Evolutionary conservation across 2,888 invertebrate genomes (phyloP).

Genomic region (Meteorus cinctellus): DNA sequence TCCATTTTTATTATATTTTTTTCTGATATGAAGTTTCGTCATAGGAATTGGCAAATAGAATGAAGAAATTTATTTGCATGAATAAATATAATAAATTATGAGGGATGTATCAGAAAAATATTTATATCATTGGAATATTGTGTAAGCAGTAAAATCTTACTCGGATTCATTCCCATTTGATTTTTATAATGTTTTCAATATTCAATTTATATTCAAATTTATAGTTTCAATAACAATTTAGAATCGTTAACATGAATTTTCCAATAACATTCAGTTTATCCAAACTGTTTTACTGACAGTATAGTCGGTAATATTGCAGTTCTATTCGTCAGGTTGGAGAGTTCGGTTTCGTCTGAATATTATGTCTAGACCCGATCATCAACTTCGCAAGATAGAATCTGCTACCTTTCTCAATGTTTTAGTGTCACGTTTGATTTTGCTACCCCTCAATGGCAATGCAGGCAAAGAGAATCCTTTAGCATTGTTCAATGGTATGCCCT

Average conservation of each 20-base stretch:
- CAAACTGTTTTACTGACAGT: background rate
- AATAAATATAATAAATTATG: no score
- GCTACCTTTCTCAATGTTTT: background rate
- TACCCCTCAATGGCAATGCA: conserved; percentile 57
- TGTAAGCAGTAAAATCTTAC: background rate
- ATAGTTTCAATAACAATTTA: background rate
- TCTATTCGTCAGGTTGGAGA: background rate
- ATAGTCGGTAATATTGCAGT: background rate
- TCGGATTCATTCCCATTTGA: background rate
- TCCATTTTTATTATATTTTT: background rate
- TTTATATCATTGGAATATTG: no score
- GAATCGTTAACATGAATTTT: background rate
- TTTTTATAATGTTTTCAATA: background rate
- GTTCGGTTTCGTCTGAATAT: background rate
- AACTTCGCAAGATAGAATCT: background rate
- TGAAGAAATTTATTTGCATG: background rate
- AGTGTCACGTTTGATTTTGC: conserved; percentile 32
- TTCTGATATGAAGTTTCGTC: background rate
- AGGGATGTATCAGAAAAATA: no score
- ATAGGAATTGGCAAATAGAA: background rate
- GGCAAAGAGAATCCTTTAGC: conserved; percentile 59
- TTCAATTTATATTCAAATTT: background rate
- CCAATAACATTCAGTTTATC: background rate
- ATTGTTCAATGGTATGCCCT: conserved; percentile 53
- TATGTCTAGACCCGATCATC: background rate